A percentile compares a stretch with the other conserved stretches of the same genome.
phyloP scores from a whole-genome alignment of 2,113 vertebrate genomes.

The Amphilophus citrinellus region DNA sequence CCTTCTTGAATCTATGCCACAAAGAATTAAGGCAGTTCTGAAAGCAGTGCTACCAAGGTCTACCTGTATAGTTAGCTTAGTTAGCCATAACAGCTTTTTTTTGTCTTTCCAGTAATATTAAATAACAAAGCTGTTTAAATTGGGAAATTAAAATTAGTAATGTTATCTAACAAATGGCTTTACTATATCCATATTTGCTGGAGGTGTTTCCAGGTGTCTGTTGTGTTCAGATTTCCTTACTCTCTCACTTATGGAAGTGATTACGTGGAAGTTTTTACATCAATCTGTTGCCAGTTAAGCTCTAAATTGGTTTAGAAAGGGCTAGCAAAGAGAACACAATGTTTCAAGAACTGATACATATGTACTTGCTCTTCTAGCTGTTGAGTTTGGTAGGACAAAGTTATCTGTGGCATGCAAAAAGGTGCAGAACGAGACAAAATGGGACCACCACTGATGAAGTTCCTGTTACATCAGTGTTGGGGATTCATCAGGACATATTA shows the following conservation, averaged over 20 bases:
- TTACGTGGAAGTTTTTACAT: neutral
- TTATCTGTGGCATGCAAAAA: neutral
- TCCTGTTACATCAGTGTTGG: neutral
- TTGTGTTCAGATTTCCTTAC: neutral
- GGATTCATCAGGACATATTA: neutral
- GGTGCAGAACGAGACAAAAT: neutral
- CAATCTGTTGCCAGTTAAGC: neutral
- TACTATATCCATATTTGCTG: neutral
- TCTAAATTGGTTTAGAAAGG: slow-evolving; percentile 8
- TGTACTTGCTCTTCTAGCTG: neutral
- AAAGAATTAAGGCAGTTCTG: too few species aligned
- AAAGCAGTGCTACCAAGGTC: too few species aligned
- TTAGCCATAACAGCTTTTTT: too few species aligned
- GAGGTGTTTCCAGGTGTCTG: neutral
- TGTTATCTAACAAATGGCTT: neutral
- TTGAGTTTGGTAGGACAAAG: neutral
- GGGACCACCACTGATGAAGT: neutral
- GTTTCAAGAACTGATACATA: neutral
- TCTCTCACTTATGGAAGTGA: neutral
- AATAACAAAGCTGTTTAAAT: neutral
- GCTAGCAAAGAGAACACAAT: neutral
- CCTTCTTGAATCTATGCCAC: too few species aligned
- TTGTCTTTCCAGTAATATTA: neutral
- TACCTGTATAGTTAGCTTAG: too few species aligned
- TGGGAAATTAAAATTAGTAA: neutral